Evolutionary conservation across 1,140 invertebrate genomes (phyloP).

Genomic region (Lethrus apterus): DNA sequence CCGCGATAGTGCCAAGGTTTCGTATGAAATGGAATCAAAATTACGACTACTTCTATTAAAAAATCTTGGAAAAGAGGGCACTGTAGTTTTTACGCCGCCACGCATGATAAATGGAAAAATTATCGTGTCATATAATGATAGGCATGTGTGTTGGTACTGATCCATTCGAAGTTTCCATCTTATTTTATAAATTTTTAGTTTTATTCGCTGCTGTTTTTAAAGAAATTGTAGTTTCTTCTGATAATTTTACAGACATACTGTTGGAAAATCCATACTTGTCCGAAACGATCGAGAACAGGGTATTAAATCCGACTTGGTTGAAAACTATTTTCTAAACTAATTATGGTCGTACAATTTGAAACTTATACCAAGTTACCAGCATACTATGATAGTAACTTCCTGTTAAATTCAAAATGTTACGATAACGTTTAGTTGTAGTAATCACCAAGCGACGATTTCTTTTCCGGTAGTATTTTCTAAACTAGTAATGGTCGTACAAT

Average conservation of each 20-base stretch:
- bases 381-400: too few relatives aligned
- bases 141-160: conserved; percentile 33
- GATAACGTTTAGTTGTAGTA: too few relatives aligned
- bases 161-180: conserved; percentile 5
- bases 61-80: conserved; percentile 60
- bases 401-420: too few relatives aligned
- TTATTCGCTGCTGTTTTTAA: conserved; percentile 73
- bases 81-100: conserved; percentile 81
- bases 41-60: conserved; percentile 58
- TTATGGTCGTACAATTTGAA: conserved; percentile 69
- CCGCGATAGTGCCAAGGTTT: conserved; percentile 78
- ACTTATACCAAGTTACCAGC: conserved; percentile 55
- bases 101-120: conserved; percentile 61
- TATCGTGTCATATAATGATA: conserved; percentile 82
- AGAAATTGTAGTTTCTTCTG: conserved; percentile 82
- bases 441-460: too few relatives aligned
- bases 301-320: conserved; percentile 59
- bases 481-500: too few relatives aligned
- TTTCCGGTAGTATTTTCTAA: too few relatives aligned
- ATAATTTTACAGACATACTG: conserved; percentile 81
- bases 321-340: conserved; percentile 70
- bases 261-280: conserved; percentile 65
- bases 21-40: conserved; percentile 42
- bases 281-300: conserved; percentile 53
- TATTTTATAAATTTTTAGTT: conserved; percentile 66